A percentile compares a stretch with the other conserved stretches of the same genome.
phyloP scores from a whole-genome alignment of 2,797 vertebrate species.

The Manis javanica region DNA sequence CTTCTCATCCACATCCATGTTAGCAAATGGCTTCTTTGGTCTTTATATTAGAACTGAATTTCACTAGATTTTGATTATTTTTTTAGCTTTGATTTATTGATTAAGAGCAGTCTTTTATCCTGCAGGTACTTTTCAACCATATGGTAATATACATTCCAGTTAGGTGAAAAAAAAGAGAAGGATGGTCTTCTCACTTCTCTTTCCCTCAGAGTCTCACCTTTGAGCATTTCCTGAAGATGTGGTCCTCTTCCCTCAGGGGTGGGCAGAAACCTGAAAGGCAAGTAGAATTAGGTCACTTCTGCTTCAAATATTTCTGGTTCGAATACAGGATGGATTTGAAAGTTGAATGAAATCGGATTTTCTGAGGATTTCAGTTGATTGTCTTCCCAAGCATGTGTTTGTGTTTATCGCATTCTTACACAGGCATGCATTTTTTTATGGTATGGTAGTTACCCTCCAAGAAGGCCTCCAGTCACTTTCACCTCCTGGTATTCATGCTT shows the following conservation, averaged over 20 bases:
- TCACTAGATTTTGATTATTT: constrained; percentile 41
- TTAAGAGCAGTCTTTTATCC: constrained; percentile 13
- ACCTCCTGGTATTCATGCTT: background rate
- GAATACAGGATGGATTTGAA: background rate
- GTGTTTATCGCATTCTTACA: background rate
- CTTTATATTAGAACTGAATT: constrained; percentile 6
- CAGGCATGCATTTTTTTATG: background rate
- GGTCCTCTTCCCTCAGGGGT: background rate
- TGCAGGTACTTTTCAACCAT: background rate
- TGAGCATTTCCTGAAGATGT: background rate
- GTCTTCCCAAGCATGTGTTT: background rate
- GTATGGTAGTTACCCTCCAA: background rate
- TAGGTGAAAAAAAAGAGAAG: background rate
- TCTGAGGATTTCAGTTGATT: background rate
- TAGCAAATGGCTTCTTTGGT: constrained; percentile 57
- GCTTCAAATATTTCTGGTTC: background rate
- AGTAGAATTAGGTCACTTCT: background rate
- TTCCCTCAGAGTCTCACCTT: background rate
- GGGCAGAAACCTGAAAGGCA: background rate
- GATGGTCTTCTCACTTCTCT: background rate
- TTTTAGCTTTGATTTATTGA: constrained; percentile 61
- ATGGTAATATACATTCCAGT: background rate
- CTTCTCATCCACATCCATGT: background rate
- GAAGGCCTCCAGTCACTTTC: rapidly evolving
- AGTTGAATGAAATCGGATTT: background rate